A percentile compares a stretch with the other conserved stretches of the same genome.
Evolutionary conservation across 1,140 invertebrate species (phyloP).

Genomic region (Leptopilina boulardi): DNA sequence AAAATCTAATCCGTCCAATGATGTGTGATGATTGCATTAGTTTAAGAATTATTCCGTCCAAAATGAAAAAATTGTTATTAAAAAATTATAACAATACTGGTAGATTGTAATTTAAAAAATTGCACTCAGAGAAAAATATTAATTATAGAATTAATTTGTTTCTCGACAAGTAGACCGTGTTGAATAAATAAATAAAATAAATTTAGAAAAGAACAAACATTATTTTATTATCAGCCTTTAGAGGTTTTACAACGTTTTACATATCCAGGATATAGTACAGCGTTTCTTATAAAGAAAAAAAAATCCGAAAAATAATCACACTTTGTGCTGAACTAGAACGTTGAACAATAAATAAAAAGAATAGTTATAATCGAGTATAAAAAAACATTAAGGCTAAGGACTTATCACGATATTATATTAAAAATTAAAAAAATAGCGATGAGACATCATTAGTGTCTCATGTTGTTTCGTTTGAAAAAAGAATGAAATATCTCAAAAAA

Average conservation of each 20-base stretch:
- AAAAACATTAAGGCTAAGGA: not conserved
- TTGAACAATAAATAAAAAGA: conserved; percentile 21
- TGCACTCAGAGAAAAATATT: not conserved
- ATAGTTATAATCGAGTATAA: not conserved
- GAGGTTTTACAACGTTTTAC: conserved; percentile 13
- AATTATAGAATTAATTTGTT: not conserved
- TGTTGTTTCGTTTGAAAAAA: not conserved
- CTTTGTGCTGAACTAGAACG: not conserved
- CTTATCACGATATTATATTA: not conserved
- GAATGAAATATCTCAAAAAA: not conserved
- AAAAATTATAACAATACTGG: not conserved
- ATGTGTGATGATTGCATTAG: conserved; percentile 12
- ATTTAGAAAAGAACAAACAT: conserved; percentile 2
- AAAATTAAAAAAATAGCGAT: not conserved
- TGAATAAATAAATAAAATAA: not conserved
- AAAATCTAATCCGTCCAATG: conserved; percentile 14
- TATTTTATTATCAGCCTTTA: conserved; percentile 24
- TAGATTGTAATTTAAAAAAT: not conserved
- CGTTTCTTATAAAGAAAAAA: not conserved
- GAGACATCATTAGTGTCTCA: not conserved
- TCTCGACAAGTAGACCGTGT: not conserved
- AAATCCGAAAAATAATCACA: not conserved
- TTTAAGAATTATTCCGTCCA: not conserved
- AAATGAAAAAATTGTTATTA: not conserved
- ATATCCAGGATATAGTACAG: conserved; percentile 27